phyloP scores from a whole-genome alignment of 2,113 vertebrate genomes.

The Collichthys lucidus region DNA sequence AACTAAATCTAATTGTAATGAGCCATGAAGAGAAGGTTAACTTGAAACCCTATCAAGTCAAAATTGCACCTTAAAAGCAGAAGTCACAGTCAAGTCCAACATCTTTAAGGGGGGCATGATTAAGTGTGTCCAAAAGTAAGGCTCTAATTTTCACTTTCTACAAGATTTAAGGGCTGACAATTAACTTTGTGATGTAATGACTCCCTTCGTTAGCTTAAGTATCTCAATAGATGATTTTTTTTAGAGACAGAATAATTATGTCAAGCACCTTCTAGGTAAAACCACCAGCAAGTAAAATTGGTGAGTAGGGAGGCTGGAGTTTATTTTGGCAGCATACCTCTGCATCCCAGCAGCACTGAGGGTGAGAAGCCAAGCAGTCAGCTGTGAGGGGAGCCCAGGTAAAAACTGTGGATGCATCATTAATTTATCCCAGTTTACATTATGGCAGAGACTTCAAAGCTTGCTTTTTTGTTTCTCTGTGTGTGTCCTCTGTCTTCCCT shows the following conservation, averaged over 20 bases:
- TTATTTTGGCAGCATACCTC: constrained; percentile 60
- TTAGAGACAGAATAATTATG: constrained; percentile 36
- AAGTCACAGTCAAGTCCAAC: constrained; percentile 46
- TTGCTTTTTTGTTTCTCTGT: constrained; percentile 45
- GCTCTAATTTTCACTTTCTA: constrained; percentile 54
- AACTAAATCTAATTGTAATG: constrained; percentile 52
- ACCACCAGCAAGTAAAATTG: constrained; percentile 16
- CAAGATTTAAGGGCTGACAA: constrained; percentile 57
- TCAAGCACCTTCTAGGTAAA: constrained; percentile 33
- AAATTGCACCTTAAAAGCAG: constrained; percentile 56
- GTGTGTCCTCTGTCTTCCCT: constrained; percentile 56
- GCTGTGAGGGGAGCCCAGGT: constrained; percentile 65
- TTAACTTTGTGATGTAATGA: constrained; percentile 51
- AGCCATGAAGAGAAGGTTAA: constrained; percentile 22
- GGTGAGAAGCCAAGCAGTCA: constrained; percentile 69
- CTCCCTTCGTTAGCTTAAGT: constrained; percentile 37
- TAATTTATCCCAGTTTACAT: constrained; percentile 68
- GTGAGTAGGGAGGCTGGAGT: constrained; percentile 44
- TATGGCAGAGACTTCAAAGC: constrained; percentile 61
- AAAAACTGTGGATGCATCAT: constrained; percentile 65
- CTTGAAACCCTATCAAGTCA: constrained; percentile 47
- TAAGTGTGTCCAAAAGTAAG: constrained; percentile 60
- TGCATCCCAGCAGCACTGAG: constrained; percentile 49
- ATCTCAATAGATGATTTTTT: constrained; percentile 36
- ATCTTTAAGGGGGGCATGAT: constrained; percentile 66